Evolutionary conservation across 2,888 invertebrate genomes (phyloP).

Genomic region (Agrotis puta): DNA sequence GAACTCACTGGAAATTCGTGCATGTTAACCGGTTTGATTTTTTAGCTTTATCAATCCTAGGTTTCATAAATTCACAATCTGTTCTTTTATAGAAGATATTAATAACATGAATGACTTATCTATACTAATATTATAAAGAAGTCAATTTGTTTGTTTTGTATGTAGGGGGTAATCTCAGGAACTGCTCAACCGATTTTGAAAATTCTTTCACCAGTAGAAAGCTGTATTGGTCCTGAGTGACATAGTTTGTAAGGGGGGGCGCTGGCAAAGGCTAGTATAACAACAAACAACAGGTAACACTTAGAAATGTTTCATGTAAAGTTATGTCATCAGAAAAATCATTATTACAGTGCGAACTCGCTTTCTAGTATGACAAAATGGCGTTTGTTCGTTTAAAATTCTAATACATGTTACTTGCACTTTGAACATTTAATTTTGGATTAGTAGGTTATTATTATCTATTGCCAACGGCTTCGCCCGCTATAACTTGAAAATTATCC

Average conservation of each 20-base stretch:
- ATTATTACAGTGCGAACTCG: slow-evolving; percentile 57
- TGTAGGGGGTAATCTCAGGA: too few relatives aligned
- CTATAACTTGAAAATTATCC: too few relatives aligned
- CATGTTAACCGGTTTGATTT: slow-evolving; percentile 7
- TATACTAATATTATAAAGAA: too few relatives aligned
- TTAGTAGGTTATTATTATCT: slow-evolving; percentile 1
- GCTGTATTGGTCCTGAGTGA: too few relatives aligned
- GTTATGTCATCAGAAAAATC: slow-evolving; percentile 58
- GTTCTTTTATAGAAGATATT: background rate
- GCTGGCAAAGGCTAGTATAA: too few relatives aligned
- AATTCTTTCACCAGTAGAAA: too few relatives aligned
- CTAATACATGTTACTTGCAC: slow-evolving; percentile 21
- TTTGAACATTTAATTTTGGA: slow-evolving; percentile 23
- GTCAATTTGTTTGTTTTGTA: too few relatives aligned
- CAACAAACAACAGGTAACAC: slow-evolving; percentile 39
- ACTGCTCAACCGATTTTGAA: too few relatives aligned
- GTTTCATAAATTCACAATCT: background rate
- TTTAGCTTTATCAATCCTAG: background rate
- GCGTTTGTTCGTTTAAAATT: slow-evolving; percentile 39
- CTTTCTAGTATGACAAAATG: slow-evolving; percentile 60
- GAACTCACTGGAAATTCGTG: slow-evolving; percentile 13
- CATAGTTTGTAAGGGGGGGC: too few relatives aligned
- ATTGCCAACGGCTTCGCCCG: too few relatives aligned
- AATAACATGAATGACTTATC: slow-evolving; percentile 1
- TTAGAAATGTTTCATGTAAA: slow-evolving; percentile 39